Conservation (phyloP, 1,140 invertebrate genomes). For the Ooceraea biroi region DNA sequence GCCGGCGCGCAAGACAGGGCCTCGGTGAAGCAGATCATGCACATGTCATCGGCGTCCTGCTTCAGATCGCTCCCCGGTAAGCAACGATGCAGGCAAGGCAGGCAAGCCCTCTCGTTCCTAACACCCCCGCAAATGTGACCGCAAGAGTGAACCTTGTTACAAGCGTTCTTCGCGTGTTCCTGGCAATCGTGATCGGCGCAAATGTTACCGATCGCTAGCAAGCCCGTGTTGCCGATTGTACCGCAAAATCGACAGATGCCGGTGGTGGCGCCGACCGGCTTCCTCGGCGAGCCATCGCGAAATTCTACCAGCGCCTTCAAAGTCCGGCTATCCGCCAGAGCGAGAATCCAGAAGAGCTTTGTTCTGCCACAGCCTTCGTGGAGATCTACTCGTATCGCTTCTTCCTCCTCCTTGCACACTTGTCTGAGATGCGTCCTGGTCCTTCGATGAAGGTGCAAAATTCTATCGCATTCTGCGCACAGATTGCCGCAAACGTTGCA, state of each 20-base stretch:
- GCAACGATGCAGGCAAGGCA: conserved; percentile 97
- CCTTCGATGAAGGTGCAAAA: conserved; percentile 95
- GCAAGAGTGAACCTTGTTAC: conserved; percentile 93
- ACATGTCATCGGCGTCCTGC: conserved; percentile 99
- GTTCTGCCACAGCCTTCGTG: conserved; percentile 98
- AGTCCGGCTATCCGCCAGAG: conserved; percentile 96
- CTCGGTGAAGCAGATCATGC: conserved; percentile 99
- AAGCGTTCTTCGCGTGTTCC: conserved; percentile 94
- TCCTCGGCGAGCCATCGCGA: conserved; percentile 89
- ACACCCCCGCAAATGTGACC: conserved; percentile 98
- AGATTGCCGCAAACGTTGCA: conserved; percentile 96
- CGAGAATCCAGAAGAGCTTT: conserved; percentile 97
- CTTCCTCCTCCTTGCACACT: conserved; percentile 98
- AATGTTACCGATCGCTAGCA: conserved; percentile 96
- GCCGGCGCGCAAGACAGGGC: conserved; percentile 97
- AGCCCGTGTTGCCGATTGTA: conserved; percentile 92
- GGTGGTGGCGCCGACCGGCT: conserved; percentile 85
- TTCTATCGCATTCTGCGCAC: conserved; percentile 98
- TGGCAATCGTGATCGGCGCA: conserved; percentile 97
- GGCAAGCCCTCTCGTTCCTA: conserved; percentile 92
- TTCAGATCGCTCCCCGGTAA: conserved; percentile 90
- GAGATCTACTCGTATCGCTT: conserved; percentile 96
- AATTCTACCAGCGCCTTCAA: conserved; percentile 98
- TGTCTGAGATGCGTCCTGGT: conserved; percentile 95
- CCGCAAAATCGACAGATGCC: conserved; percentile 98